Percentiles rank a stretch among this genome's conserved stretches.
These are phyloP conservation scores for Temnothorax curvispinosus DNA, from an alignment of 1,140 invertebrate genomes.

Conservation along the genomic window DNA sequence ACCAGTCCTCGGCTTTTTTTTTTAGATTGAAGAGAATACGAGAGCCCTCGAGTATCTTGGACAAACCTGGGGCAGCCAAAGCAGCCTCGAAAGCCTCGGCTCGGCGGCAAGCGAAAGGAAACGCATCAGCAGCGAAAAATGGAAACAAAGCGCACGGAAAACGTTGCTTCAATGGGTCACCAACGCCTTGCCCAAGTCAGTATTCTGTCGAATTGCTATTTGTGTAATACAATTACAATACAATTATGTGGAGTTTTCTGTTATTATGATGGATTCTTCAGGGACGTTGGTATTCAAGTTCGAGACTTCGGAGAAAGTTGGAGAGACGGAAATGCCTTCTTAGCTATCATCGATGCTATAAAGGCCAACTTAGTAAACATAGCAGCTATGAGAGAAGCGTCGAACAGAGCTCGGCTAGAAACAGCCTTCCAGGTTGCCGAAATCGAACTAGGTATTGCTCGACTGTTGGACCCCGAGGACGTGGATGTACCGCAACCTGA, in stretches of 20 bases:
- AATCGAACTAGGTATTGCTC: constrained; percentile 95
- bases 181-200: constrained; percentile 96
- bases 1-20: constrained; percentile 52
- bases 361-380: constrained; percentile 97
- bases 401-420: constrained; percentile 94
- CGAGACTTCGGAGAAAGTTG: constrained; percentile 98
- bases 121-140: constrained; percentile 88
- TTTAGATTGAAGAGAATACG: constrained; percentile 98
- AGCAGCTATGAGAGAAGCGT: constrained; percentile 91
- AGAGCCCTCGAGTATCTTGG: constrained; percentile 94
- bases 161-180: constrained; percentile 98
- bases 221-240: not conserved
- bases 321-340: constrained; percentile 98
- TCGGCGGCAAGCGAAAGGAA: constrained; percentile 87
- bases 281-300: constrained; percentile 94
- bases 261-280: constrained; percentile 81
- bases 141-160: constrained; percentile 96
- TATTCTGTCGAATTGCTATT: constrained; percentile 63
- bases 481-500: constrained; percentile 99
- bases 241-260: not conserved
- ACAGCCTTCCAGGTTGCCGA: constrained; percentile 98
- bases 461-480: constrained; percentile 97
- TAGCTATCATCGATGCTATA: constrained; percentile 98
- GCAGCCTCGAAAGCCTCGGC: constrained; percentile 91
- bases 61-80: constrained; percentile 92